phyloP scores from a whole-genome alignment of 2,888 invertebrate genomes.

The Pterostichus madidus region DNA sequence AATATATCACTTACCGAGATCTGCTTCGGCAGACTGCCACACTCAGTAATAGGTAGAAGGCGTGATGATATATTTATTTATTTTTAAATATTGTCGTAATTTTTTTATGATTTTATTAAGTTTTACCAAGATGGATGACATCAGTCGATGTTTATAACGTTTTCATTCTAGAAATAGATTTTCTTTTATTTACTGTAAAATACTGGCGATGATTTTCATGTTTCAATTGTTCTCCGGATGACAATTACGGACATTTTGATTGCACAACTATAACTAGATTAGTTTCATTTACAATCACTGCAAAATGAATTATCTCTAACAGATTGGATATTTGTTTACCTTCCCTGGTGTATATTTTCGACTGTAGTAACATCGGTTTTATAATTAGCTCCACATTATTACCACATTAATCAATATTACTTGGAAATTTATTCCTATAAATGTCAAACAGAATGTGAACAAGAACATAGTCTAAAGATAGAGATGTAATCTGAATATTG shows the following conservation, averaged over 20 bases:
- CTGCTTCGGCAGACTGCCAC: too few relatives aligned
- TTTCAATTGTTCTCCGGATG: not conserved
- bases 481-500: slow-evolving; percentile 5
- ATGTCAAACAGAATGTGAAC: not conserved
- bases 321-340: slow-evolving; percentile 5
- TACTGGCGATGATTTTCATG: not conserved
- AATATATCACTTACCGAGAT: too few relatives aligned
- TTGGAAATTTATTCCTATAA: slow-evolving; percentile 1
- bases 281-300: not conserved
- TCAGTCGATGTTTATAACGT: too few relatives aligned
- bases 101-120: too few relatives aligned
- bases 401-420: too few relatives aligned
- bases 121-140: too few relatives aligned
- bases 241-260: not conserved
- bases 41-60: too few relatives aligned
- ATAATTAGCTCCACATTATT: not conserved
- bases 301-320: not conserved
- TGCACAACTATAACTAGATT: not conserved
- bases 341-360: not conserved
- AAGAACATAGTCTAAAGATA: not conserved
- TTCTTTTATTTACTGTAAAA: not conserved
- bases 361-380: not conserved
- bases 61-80: too few relatives aligned
- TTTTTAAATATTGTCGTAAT: too few relatives aligned
- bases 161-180: too few relatives aligned